Evolutionary conservation across 2,113 vertebrate genomes (phyloP).

Genomic region (Myrmecobius fasciatus): DNA sequence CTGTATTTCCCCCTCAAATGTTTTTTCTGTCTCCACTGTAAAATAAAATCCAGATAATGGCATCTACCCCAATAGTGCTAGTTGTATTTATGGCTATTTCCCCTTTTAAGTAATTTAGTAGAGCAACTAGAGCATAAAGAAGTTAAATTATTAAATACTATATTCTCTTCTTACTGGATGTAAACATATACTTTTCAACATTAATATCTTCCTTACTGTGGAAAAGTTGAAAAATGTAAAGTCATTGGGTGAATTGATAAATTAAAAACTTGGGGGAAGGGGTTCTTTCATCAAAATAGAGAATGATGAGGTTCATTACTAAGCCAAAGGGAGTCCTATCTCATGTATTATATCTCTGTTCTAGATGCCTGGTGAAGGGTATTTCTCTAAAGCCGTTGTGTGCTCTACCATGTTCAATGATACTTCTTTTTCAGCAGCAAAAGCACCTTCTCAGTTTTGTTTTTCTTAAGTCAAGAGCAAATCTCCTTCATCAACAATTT

Average conservation of each 20-base stretch:
- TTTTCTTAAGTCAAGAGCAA: conserved; percentile 22
- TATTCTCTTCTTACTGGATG: conserved; percentile 60
- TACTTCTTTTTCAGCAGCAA: not conserved
- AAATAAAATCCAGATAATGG: conserved; percentile 72
- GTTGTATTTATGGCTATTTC: conserved; percentile 69
- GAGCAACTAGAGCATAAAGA: conserved; percentile 71
- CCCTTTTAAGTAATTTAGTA: conserved; percentile 72
- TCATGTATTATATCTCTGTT: not conserved
- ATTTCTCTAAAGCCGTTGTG: not conserved
- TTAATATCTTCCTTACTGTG: conserved; percentile 70
- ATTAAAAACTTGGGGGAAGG: conserved; percentile 49
- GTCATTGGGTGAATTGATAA: conserved; percentile 46
- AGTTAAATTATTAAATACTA: conserved; percentile 69
- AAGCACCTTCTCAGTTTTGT: conserved; percentile 20
- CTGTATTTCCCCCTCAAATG: not conserved
- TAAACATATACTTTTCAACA: conserved; percentile 38
- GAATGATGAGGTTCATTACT: conserved; percentile 44
- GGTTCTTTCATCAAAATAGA: conserved; percentile 61
- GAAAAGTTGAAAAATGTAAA: conserved; percentile 49
- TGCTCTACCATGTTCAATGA: conserved; percentile 8
- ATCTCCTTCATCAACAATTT: not conserved
- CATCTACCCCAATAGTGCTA: conserved; percentile 9
- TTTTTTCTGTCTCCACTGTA: conserved; percentile 46
- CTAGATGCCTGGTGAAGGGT: not conserved
- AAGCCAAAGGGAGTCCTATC: not conserved